Evolutionary conservation across 2,113 vertebrate genomes (phyloP), one percentile per base, ranked within the genome.

Genomic region (Cyprinodon tularosa): DNA sequence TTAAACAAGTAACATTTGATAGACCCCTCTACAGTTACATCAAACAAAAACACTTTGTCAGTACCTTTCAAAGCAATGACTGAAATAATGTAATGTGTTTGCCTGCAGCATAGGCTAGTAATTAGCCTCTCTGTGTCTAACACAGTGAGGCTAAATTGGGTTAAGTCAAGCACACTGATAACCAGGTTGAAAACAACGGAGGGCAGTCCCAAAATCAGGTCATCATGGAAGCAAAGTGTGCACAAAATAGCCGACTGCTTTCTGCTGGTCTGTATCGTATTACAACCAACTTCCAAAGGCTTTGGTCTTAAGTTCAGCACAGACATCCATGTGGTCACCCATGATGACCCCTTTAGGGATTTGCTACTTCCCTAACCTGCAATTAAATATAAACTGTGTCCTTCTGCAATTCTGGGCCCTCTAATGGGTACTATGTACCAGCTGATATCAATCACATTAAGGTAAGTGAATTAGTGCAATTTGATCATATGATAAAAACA

Each of bases 141-240:
- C 72, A 86, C 66, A 74, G 79, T 59, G 47, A 85, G 88, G 85
- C 78, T 89, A 85, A 91, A 91, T 78, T 92, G 73, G 89, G 86
- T 91, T 89, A 89, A 84, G 69, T 84, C 83, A 90, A 88, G 90
- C 87, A 86, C 48, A 38, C 84, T 76, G 79, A 84, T 81, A 79
- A 79, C 71, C 87, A 86, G 88, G 84, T 85, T 85, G 70, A 86
- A 89, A 84, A 88, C 81, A 87, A 80, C 47, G 67, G 80, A 87
- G 78, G 75, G 74, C 86, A 80, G 78, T 84, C 67, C 84, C 84
- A 87, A 92, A 93, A 92, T 90, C 86, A 93, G 93, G 91, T 88
- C 92, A 92, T 86, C 87, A 74, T 76, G 15, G 48, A 72, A 66
- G 82, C 78, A 61, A 84, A 74, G 62, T 61, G 63, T 74, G 84